phyloP scores from a whole-genome alignment of 2,888 invertebrate species.

The Cabera pusaria region DNA sequence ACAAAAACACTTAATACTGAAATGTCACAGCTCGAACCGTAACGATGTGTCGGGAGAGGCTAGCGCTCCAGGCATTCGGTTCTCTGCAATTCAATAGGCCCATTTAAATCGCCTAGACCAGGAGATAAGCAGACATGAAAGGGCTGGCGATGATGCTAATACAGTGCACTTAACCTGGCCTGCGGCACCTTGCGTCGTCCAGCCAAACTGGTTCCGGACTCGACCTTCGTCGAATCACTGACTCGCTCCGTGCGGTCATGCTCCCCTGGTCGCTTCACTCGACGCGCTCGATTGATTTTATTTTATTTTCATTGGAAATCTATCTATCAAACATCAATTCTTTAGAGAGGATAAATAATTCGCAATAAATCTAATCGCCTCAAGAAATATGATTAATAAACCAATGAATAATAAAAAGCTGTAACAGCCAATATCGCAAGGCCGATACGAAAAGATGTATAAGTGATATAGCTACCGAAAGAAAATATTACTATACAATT shows the following conservation, averaged over 20 bases:
- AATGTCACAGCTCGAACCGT: slow-evolving; percentile 29
- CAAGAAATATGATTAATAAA: slow-evolving; percentile 5
- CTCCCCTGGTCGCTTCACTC: slow-evolving; percentile 66
- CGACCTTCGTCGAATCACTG: slow-evolving; percentile 71
- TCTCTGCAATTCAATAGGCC: slow-evolving; percentile 66
- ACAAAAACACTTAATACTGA: slow-evolving; percentile 25
- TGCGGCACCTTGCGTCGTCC: slow-evolving; percentile 77
- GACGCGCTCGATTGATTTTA: slow-evolving; percentile 66
- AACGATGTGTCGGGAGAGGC: slow-evolving; percentile 28
- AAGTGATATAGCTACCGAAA: slow-evolving; percentile 7
- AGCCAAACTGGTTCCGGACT: slow-evolving; percentile 71
- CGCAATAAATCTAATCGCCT: slow-evolving; percentile 14
- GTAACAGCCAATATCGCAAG: not conserved
- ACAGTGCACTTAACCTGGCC: slow-evolving; percentile 76
- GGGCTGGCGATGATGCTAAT: slow-evolving; percentile 78
- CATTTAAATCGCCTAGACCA: slow-evolving; percentile 69
- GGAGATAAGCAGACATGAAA: slow-evolving; percentile 77
- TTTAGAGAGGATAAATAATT: no score
- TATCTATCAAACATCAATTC: not conserved
- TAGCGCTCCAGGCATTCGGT: slow-evolving; percentile 34
- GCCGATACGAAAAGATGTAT: slow-evolving; percentile 5
- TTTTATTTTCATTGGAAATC: slow-evolving; percentile 41
- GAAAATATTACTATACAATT: slow-evolving; percentile 15
- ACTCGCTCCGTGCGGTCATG: slow-evolving; percentile 61
- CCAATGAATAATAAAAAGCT: slow-evolving; percentile 9